A percentile compares a stretch with the other conserved stretches of the same genome.
These are phyloP conservation scores for Rhinoderma darwinii DNA, from an alignment of 2,113 vertebrate genomes.

Conservation along the genomic window DNA sequence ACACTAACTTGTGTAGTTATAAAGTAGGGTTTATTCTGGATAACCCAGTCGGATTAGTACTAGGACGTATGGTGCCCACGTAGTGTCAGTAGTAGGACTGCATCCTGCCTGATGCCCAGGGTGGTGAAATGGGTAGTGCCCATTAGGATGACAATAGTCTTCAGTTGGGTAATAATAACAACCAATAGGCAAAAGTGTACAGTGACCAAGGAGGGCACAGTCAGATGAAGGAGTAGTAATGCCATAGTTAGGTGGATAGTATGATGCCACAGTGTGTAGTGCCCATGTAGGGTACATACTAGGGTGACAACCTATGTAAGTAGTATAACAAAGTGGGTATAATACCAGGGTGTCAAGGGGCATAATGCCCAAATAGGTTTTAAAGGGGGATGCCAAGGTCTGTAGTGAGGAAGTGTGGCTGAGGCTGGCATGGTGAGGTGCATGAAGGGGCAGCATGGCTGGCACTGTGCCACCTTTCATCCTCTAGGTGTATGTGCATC, in stretches of 20 bases:
- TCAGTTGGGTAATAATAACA: background rate
- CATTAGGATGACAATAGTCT: background rate
- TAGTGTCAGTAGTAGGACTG: background rate
- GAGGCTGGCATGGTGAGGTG: background rate
- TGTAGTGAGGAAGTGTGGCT: background rate
- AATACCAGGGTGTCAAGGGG: too few relatives aligned
- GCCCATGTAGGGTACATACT: too few relatives aligned
- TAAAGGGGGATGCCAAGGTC: background rate
- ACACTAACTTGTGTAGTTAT: background rate
- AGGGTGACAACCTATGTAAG: too few relatives aligned
- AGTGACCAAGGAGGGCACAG: background rate
- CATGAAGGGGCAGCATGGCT: slow-evolving; percentile 61
- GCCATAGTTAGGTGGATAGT: background rate
- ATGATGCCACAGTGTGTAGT: too few relatives aligned
- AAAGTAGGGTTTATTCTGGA: too few relatives aligned
- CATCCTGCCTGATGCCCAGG: background rate
- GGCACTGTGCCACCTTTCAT: slow-evolving; percentile 51
- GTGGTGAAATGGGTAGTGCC: background rate
- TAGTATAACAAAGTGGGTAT: background rate
- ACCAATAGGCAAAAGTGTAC: background rate
- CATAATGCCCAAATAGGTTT: too few relatives aligned
- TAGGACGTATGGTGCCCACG: slow-evolving; percentile 29
- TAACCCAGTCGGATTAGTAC: too few relatives aligned
- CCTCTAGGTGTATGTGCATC: slow-evolving; percentile 45
- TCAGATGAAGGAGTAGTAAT: too few relatives aligned